A percentile compares a stretch with the other conserved stretches of the same genome.
Evolutionary conservation across 2,797 vertebrate species (phyloP).

Genomic region (Pagetopsis macropterus): DNA sequence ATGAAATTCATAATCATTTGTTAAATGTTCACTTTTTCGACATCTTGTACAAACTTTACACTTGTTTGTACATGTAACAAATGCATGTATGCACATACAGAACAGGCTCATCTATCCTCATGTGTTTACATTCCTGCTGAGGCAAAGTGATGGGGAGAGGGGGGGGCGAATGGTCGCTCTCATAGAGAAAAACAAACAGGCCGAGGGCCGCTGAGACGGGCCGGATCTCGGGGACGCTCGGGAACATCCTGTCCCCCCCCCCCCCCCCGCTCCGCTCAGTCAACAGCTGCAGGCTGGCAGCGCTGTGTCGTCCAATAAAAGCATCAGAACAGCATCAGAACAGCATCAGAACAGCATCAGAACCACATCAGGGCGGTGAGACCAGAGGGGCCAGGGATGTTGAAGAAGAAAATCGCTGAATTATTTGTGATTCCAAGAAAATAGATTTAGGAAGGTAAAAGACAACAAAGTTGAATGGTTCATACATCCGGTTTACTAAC

Average conservation of each 20-base stretch:
- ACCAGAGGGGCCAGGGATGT: constrained; percentile 9
- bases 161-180: constrained; percentile 39
- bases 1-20: background rate
- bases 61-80: constrained; percentile 20
- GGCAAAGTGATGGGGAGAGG: constrained; percentile 50
- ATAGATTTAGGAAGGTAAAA: background rate
- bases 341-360: constrained; percentile 52
- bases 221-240: constrained; percentile 33
- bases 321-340: too few species aligned
- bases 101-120: constrained; percentile 16
- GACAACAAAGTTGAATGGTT: background rate
- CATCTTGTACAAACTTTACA: background rate
- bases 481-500: background rate
- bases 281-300: constrained; percentile 68
- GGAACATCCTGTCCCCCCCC: constrained; percentile 76
- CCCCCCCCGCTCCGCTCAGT: constrained; percentile 50
- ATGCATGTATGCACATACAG: constrained; percentile 23
- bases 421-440: constrained; percentile 19
- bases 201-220: constrained; percentile 16
- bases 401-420: background rate
- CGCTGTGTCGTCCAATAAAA: constrained; percentile 54
- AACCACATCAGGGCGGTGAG: background rate
- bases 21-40: background rate
- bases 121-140: constrained; percentile 76
- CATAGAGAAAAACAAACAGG: constrained; percentile 83